Evolutionary conservation across 2,113 vertebrate genomes (phyloP).

Genomic region (Peromyscus maniculatus): DNA sequence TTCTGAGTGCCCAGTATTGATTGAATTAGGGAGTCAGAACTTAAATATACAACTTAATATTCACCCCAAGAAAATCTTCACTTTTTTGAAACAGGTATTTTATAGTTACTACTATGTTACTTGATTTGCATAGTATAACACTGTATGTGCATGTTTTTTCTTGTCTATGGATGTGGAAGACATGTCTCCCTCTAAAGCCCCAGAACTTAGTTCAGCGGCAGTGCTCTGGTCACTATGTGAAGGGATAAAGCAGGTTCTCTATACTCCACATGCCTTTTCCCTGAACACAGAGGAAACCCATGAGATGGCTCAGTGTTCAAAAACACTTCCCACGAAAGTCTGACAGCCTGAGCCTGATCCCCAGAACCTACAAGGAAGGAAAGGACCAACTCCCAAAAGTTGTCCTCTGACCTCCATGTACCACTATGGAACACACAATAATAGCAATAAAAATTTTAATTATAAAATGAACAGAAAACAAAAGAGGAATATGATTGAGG

Average conservation of each 20-base stretch:
- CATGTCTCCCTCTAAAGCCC: neutral
- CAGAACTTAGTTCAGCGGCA: too few species aligned
- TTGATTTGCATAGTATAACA: slow-evolving; percentile 11
- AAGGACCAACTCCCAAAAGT: neutral
- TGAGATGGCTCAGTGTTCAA: neutral
- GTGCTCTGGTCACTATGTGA: neutral
- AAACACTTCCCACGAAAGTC: neutral
- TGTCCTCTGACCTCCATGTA: too few species aligned
- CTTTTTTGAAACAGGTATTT: neutral
- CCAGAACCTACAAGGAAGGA: too few species aligned
- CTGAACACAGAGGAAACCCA: neutral
- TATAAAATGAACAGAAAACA: slow-evolving; percentile 19
- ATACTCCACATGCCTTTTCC: neutral
- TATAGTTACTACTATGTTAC: neutral
- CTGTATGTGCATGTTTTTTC: neutral
- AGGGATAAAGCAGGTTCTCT: neutral
- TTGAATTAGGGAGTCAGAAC: slow-evolving; percentile 12
- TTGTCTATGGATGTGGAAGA: neutral
- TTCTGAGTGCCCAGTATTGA: slow-evolving; percentile 22
- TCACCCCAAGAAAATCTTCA: slow-evolving; percentile 24
- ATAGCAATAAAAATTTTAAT: neutral
- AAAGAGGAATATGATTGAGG: neutral
- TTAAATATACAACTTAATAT: neutral
- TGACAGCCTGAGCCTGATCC: neutral
- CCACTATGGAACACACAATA: neutral